Percentiles rank a stretch among this genome's conserved stretches.
These are phyloP conservation scores for Hippocampus barbouri DNA, from an alignment of 2,113 vertebrate genomes.

Conservation along the genomic window DNA sequence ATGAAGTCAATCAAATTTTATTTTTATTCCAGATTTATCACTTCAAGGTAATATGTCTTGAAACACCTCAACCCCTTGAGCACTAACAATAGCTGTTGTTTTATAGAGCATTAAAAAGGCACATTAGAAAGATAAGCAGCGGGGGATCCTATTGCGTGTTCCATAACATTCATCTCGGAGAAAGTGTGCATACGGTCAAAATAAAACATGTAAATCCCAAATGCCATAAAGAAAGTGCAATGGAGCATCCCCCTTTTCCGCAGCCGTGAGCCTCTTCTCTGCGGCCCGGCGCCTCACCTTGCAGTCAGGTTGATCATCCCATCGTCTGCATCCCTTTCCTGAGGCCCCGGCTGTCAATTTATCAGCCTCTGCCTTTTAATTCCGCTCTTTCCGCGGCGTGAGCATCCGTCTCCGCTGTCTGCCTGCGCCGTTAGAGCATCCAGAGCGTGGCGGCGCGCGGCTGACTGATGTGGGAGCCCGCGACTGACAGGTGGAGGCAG, in stretches of 20 bases:
- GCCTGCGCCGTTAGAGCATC: conserved; percentile 42
- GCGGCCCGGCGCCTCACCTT: conserved; percentile 36
- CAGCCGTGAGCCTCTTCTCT: conserved; percentile 46
- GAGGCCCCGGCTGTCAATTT: conserved; percentile 67
- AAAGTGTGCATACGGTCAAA: conserved; percentile 24
- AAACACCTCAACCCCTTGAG: conserved; percentile 26
- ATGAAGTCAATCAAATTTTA: conserved; percentile 6
- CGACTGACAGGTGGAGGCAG: conserved; percentile 44
- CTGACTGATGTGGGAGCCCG: conserved; percentile 42
- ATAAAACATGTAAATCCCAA: conserved; percentile 44
- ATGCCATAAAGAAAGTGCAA: conserved; percentile 41
- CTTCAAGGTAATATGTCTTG: conserved; percentile 41
- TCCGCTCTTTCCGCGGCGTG: conserved; percentile 60
- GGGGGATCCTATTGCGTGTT: conserved; percentile 29
- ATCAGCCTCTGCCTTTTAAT: conserved; percentile 65
- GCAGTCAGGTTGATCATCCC: conserved; percentile 58
- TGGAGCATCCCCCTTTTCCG: conserved; percentile 22
- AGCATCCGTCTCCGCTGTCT: conserved; percentile 65
- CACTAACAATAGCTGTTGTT: conserved; percentile 22
- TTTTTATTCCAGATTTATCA: conserved; percentile 30
- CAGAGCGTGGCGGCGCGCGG: conserved; percentile 42
- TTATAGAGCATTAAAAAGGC: conserved; percentile 22
- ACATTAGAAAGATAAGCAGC: background rate
- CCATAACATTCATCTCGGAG: conserved; percentile 18
- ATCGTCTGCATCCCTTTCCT: conserved; percentile 58